These are phyloP conservation scores for Carlito syrichta DNA, from an alignment of 2,113 vertebrate species.

Conservation along the genomic window DNA sequence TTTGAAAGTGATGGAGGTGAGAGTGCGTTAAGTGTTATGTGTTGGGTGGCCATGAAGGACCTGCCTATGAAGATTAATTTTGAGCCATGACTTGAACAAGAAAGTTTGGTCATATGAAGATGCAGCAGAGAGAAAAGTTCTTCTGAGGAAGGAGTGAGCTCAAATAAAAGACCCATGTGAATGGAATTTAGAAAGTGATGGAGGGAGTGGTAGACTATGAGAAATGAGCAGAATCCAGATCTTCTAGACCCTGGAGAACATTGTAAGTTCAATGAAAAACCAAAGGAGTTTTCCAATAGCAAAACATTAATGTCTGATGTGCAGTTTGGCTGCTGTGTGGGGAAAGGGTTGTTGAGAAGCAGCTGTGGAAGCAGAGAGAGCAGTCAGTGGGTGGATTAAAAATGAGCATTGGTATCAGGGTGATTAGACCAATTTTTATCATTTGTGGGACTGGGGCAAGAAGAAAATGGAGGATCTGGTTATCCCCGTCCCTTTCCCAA, in stretches of 20 bases:
- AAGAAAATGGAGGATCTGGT: neutral
- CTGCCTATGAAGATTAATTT: neutral
- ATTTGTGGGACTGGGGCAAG: neutral
- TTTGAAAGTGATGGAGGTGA: neutral
- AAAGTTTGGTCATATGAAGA: neutral
- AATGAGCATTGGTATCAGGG: neutral
- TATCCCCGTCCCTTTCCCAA: accelerated
- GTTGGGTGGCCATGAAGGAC: neutral
- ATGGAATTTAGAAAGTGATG: neutral
- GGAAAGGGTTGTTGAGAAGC: neutral
- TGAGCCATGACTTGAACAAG: neutral
- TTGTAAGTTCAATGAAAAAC: neutral
- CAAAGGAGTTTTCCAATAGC: neutral
- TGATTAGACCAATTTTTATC: neutral
- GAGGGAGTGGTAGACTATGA: neutral
- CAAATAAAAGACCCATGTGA: neutral
- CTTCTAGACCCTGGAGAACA: neutral
- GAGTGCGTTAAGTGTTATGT: neutral
- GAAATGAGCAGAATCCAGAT: neutral
- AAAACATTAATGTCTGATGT: neutral
- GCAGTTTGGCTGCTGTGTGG: neutral
- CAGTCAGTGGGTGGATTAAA: neutral
- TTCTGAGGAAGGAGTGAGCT: neutral
- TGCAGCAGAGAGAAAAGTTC: neutral
- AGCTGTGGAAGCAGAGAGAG: neutral